Evolutionary conservation across 2,888 invertebrate species (phyloP), one percentile per base, ranked within the genome.

Genomic region (Alcis repandata): DNA sequence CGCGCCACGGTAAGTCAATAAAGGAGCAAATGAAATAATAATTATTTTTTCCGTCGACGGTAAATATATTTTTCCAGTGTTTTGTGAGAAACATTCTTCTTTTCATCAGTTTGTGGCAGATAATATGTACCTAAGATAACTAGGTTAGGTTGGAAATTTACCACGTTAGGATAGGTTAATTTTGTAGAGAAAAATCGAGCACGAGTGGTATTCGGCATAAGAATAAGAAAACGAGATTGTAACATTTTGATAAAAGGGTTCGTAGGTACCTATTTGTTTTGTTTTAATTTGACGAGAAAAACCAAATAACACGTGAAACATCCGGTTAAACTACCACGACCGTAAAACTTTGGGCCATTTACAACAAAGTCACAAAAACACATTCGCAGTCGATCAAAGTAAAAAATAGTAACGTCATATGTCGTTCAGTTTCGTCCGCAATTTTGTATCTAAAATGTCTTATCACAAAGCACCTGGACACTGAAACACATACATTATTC

Each of bases 11-110:
- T 72, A 76, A 78, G 67, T 70, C 72, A 75, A 76, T 77, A 73
- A 75, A 71, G 67, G 63, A 75, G 52, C 71, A 73, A 75, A 79
- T 79, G 54, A 76, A 75, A 73, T 69, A 79, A 78, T 77, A 76
- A 77, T 76, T 48, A 76, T 75, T 71, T 73, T 74, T 69, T 43
- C 48, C 59, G 68, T 57, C 59, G 56, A 48, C 40, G 59, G 70
- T 63, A 73, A 71, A 65, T 56, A 64, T 73, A 66, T 72, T 75
- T 72, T 71, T 75, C 51, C 67, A 72, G 66, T 61, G 63, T 70
- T 43, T 17, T 43, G 43, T 3, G 11, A 20, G 43, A 43, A 43
- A 71, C 62, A 69, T n/a, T 17, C 10, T 49, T 17, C 6, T 19
- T 17, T 33, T 33, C 11, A 1, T 17, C 32, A 13, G 33, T 49